Conservation (phyloP, 2,888 invertebrate genomes). For the Choristoneura rosaceana region DNA sequence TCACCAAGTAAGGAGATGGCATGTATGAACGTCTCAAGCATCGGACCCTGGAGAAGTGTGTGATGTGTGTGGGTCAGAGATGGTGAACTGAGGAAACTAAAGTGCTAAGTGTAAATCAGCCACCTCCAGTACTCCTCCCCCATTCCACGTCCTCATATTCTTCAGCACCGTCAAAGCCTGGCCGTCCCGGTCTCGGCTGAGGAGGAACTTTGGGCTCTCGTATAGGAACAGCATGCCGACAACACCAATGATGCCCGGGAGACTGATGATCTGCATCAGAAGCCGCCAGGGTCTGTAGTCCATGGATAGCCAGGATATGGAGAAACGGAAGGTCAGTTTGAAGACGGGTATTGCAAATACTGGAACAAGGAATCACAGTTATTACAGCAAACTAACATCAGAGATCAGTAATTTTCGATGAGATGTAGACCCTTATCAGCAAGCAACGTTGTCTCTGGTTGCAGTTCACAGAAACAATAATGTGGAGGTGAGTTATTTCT, state of each 20-base stretch:
- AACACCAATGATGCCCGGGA: slow-evolving; percentile 87
- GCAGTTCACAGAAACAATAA: no score
- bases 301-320: slow-evolving; percentile 72
- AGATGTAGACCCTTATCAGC: no score
- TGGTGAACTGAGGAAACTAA: no score
- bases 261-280: slow-evolving; percentile 86
- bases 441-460: no score
- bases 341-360: slow-evolving; percentile 69
- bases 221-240: slow-evolving; percentile 83
- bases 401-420: no score
- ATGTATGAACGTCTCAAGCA: no score
- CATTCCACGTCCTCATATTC: slow-evolving; percentile 61
- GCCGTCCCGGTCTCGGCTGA: slow-evolving; percentile 85
- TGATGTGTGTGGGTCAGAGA: no score
- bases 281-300: slow-evolving; percentile 90
- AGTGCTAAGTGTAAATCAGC: no score
- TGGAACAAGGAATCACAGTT: slow-evolving; percentile 44
- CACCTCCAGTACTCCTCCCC: slow-evolving; percentile 44
- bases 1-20: no score
- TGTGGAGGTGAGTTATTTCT: no score
- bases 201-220: slow-evolving; percentile 91
- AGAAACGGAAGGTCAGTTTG: slow-evolving; percentile 62
- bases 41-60: no score
- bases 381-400: no score
- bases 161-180: slow-evolving; percentile 80